Conservation (phyloP, 2,797 vertebrate genomes). For the Limosa lapponica region DNA sequence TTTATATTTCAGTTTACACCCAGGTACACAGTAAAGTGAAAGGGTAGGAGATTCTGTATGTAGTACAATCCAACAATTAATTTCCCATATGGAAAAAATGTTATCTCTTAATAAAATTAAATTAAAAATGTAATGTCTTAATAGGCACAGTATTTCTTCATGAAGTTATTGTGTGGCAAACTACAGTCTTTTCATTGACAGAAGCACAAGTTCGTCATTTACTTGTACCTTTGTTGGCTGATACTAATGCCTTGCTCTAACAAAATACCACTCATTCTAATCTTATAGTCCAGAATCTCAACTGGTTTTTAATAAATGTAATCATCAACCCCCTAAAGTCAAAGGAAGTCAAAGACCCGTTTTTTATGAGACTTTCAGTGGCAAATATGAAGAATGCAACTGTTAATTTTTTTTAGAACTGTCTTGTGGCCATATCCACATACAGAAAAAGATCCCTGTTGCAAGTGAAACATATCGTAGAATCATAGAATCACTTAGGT, state of each 20-base stretch:
- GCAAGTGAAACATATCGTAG: not conserved
- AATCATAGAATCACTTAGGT: not conserved
- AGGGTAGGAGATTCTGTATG: not conserved
- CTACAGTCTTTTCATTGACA: not conserved
- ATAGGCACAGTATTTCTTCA: not conserved
- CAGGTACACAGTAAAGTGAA: not conserved
- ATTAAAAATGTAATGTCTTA: not conserved
- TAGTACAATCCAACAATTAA: not conserved
- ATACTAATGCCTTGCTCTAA: not conserved
- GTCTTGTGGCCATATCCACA: not conserved
- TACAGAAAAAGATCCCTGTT: not conserved
- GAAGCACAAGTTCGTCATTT: not conserved
- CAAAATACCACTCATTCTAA: not conserved
- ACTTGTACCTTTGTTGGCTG: not conserved
- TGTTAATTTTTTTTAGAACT: not conserved
- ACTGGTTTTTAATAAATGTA: not conserved
- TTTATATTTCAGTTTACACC: not conserved
- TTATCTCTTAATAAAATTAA: not conserved
- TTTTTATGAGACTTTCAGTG: not conserved
- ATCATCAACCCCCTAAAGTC: not conserved
- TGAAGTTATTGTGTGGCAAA: not conserved
- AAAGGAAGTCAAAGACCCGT: not conserved
- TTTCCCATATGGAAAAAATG: not conserved
- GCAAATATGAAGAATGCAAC: rapidly evolving
- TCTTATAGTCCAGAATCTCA: not conserved